A percentile compares a stretch with the other conserved stretches of the same genome.
Evolutionary conservation across 2,113 vertebrate species (phyloP).

Genomic region (Rhea americana): DNA sequence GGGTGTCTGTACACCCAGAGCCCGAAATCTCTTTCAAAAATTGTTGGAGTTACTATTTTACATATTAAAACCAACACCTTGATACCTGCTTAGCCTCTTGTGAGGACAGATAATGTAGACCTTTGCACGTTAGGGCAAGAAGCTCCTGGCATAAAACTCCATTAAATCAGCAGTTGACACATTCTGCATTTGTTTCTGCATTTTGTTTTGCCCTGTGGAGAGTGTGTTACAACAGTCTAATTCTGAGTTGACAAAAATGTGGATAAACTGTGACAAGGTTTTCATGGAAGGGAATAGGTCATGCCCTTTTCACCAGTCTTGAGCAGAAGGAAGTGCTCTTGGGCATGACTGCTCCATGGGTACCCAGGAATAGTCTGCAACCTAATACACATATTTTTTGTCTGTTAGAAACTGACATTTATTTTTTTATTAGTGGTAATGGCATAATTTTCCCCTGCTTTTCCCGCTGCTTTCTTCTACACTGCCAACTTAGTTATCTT

Average conservation of each 20-base stretch:
- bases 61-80: background rate
- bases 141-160: constrained; percentile 58
- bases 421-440: constrained; percentile 48
- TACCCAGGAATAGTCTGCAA: constrained; percentile 48
- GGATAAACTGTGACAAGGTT: constrained; percentile 69
- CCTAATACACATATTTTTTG: constrained; percentile 50
- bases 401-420: constrained; percentile 62
- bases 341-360: constrained; percentile 56
- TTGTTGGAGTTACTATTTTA: background rate
- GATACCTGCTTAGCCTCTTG: accelerated
- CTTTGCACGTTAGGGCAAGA: accelerated
- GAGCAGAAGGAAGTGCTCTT: constrained; percentile 59
- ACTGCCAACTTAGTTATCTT: background rate
- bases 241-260: constrained; percentile 62
- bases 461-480: constrained; percentile 23
- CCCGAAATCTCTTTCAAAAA: background rate
- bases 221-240: constrained; percentile 55
- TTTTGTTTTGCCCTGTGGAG: constrained; percentile 70
- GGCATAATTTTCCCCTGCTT: constrained; percentile 46
- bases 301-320: constrained; percentile 65
- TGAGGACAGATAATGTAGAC: background rate
- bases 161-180: constrained; percentile 60
- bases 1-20: background rate
- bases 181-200: constrained; percentile 61
- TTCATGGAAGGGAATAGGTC: constrained; percentile 70